Base-by-base conservation (phyloP, 2,797 vertebrate genomes). In the Neopelma chrysocephalum region DNA sequence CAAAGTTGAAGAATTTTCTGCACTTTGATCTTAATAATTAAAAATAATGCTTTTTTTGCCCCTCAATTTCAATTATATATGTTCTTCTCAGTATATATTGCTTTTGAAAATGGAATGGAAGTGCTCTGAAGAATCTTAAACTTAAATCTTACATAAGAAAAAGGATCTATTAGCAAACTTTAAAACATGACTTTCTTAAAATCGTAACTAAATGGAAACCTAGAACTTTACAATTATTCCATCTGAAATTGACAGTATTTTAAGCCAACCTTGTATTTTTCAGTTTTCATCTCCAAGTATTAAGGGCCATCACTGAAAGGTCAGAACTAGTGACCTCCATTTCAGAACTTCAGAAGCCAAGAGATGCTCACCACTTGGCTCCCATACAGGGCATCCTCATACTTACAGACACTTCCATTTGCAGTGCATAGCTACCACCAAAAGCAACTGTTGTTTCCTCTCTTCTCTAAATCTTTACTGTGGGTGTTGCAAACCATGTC, bases 371-470 rank as follows among this genome's bases (percentile, higher is more conserved):
- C 34, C 0, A 0, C 38, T 26, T 3, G 2, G 54, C 53, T 53
- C 27, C 31, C 29, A 50, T 34, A 11, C 21, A 13, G 26, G 1
- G 7, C 36, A 69, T 29, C n/a, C 64, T 62, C 1, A 0, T 26
- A 29, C 23, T 51, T 56, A 79, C 6, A 85, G 64, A 47, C n/a
- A 7, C 10, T 23, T 21, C 14, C 32, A 42, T 42, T 21, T 56
- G 20, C 82, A 40, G 19, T 6, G 25, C 43, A 51, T 72, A 82
- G 57, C 32, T 45, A 82, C 54, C 50, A 42, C 16, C 38, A 85
- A 58, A 75, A 71, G 32, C 60, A 93, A 57, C 10, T 80, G 47
- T 12, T 81, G 43, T 70, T 76, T 84, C 42, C 23, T 20, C 58
- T 73, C 25, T 75, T 56, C 20, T 42, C 10, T 48, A 70, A 40